These are phyloP conservation scores for Diarsia rubi DNA, from an alignment of 2,888 invertebrate species.

Conservation along the genomic window DNA sequence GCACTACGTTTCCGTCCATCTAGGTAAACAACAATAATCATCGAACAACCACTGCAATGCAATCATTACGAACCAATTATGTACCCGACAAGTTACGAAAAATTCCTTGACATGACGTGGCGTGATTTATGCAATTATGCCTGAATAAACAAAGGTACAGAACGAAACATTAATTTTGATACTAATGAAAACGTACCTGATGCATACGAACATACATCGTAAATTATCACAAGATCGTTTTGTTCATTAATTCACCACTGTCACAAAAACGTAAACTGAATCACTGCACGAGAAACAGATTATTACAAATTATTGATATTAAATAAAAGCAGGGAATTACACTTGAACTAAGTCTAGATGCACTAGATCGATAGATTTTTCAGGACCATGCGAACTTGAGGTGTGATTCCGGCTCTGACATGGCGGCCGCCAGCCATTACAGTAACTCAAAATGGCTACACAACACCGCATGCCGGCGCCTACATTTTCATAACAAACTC, in stretches of 20 bases:
- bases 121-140: neutral
- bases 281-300: conserved; percentile 5
- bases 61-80: conserved; percentile 19
- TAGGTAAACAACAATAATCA: conserved; percentile 62
- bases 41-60: conserved; percentile 13
- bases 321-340: neutral
- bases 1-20: conserved; percentile 87
- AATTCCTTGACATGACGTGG: conserved; percentile 14
- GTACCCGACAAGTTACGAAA: conserved; percentile 32
- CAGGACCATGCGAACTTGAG: conserved; percentile 47
- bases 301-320: conserved; percentile 1
- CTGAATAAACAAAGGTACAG: neutral
- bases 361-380: conserved; percentile 33
- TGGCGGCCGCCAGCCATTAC: conserved; percentile 82
- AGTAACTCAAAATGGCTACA: conserved; percentile 85
- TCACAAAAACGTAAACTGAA: conserved; percentile 10
- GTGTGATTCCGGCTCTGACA: conserved; percentile 79
- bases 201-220: conserved; percentile 59
- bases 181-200: conserved; percentile 49
- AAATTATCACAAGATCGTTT: conserved; percentile 26
- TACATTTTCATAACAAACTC: conserved; percentile 54
- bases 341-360: conserved; percentile 6
- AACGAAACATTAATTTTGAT: neutral
- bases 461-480: conserved; percentile 77
- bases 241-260: conserved; percentile 36